Conservation (phyloP, 2,113 vertebrate genomes). For the Zosterops lateralis region DNA sequence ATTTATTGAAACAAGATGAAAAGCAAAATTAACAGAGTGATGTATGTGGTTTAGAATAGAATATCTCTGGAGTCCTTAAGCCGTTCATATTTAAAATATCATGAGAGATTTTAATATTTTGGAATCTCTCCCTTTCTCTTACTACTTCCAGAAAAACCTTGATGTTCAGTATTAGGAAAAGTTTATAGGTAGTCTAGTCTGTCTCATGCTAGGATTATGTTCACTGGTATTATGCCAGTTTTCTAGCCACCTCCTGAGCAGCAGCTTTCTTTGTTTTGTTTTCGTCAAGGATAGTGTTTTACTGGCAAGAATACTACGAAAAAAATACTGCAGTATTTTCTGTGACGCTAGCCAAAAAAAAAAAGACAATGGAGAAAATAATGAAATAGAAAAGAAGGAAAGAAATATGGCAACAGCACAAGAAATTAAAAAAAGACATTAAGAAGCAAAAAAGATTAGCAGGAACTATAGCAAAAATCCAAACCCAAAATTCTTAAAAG, state of each 20-base stretch:
- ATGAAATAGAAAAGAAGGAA: neutral
- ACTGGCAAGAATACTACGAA: neutral
- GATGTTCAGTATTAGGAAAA: neutral
- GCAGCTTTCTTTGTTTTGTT: neutral
- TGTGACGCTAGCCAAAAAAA: neutral
- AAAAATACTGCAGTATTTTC: slow-evolving; percentile 24
- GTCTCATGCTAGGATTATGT: neutral
- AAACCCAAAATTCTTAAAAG: neutral
- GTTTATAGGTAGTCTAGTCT: neutral
- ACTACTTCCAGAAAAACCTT: neutral
- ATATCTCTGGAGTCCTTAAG: neutral
- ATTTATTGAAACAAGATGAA: neutral
- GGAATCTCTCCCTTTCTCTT: neutral
- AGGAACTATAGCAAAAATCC: neutral
- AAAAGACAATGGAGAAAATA: neutral
- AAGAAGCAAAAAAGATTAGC: neutral
- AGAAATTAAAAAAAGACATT: neutral
- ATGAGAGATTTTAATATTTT: neutral
- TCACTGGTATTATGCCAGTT: slow-evolving; percentile 22
- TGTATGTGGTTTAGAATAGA: neutral
- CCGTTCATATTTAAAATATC: neutral
- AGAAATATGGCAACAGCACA: neutral
- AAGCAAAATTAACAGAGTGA: neutral
- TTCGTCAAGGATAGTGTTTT: slow-evolving; percentile 20
- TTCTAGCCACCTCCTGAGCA: slow-evolving; percentile 21